A percentile compares a stretch with the other conserved stretches of the same genome.
Evolutionary conservation across 2,797 vertebrate species (phyloP).

Genomic region (Pangasius larnaudii): DNA sequence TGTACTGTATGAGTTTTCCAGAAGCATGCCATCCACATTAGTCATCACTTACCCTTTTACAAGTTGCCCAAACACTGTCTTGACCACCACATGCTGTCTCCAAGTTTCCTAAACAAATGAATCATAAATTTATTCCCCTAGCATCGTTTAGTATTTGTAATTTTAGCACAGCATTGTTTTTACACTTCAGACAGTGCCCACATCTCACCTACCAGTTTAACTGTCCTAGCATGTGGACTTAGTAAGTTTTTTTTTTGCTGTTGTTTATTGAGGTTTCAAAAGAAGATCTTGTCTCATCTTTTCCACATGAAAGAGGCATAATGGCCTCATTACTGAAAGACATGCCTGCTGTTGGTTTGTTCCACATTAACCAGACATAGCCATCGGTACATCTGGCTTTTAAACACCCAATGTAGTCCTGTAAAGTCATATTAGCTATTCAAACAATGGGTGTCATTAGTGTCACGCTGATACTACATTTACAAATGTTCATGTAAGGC

Average conservation of each 20-base stretch:
- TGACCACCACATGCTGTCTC: background rate
- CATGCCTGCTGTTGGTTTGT: slow-evolving; percentile 50
- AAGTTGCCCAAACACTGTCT: background rate
- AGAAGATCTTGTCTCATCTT: background rate
- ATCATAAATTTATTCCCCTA: background rate
- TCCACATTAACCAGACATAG: slow-evolving; percentile 61
- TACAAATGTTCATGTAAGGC: background rate
- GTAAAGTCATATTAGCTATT: background rate
- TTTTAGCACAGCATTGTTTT: background rate
- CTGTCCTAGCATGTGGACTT: background rate
- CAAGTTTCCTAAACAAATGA: slow-evolving; percentile 8
- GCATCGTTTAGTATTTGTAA: background rate
- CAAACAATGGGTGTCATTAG: background rate
- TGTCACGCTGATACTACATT: background rate
- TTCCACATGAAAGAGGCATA: slow-evolving; percentile 54
- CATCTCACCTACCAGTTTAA: background rate
- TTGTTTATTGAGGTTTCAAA: background rate
- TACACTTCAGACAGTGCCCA: background rate
- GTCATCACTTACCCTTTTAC: slow-evolving; percentile 1
- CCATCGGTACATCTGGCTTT: slow-evolving; percentile 38
- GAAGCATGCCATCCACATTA: slow-evolving; percentile 10
- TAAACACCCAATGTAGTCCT: background rate
- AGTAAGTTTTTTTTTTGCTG: background rate
- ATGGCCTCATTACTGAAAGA: slow-evolving; percentile 61
- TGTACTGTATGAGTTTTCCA: background rate